Conservation (phyloP, 2,888 invertebrate species). For the Caenorhabditis parvicauda region DNA sequence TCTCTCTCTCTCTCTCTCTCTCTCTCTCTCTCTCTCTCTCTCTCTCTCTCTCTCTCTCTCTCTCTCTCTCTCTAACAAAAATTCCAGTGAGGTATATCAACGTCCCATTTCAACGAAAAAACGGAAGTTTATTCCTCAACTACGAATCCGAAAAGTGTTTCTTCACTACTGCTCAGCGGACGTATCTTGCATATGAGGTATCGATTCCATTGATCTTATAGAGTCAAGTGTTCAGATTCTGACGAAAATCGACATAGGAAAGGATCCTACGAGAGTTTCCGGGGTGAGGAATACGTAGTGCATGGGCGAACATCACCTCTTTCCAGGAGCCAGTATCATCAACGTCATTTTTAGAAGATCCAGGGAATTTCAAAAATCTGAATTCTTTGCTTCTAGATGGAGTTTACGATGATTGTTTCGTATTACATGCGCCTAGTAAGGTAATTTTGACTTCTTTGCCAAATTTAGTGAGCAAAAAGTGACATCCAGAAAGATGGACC, state of each 20-base stretch:
- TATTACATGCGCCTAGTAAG: slow-evolving; percentile 63
- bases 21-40: too few species aligned
- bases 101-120: slow-evolving; percentile 41
- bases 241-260: slow-evolving; percentile 36
- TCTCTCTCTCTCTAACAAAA: neutral
- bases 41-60: neutral
- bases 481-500: too few species aligned
- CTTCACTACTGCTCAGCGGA: slow-evolving; percentile 36
- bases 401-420: slow-evolving; percentile 63
- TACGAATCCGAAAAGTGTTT: slow-evolving; percentile 36
- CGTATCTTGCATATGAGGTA: slow-evolving; percentile 37
- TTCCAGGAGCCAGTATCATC: neutral
- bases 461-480: too few species aligned
- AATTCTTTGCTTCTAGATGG: slow-evolving; percentile 63
- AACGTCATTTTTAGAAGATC: slow-evolving; percentile 18
- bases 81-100: slow-evolving; percentile 29
- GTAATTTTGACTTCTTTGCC: slow-evolving; percentile 3
- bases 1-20: neutral
- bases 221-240: slow-evolving; percentile 24
- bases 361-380: slow-evolving; percentile 59
- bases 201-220: neutral
- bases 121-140: slow-evolving; percentile 29
- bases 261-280: slow-evolving; percentile 8
- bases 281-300: neutral
- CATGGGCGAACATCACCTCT: neutral